phyloP scores from a whole-genome alignment of 2,797 vertebrate genomes.

The Parambassis ranga region DNA sequence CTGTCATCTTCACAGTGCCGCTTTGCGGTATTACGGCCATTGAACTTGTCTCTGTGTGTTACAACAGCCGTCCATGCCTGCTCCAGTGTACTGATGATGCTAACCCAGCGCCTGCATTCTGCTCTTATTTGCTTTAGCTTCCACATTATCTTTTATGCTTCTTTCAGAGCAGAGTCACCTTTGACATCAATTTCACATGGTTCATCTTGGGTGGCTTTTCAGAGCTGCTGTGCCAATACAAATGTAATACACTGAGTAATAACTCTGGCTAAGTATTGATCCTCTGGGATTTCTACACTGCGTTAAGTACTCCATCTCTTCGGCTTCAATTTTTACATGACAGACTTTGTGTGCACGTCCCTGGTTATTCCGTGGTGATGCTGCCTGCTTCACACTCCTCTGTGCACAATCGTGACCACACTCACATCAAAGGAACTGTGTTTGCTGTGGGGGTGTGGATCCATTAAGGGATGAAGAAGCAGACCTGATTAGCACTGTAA shows the following conservation, averaged over 20 bases:
- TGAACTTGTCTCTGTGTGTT: constrained; percentile 25
- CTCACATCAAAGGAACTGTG: constrained; percentile 20
- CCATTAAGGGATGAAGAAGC: constrained; percentile 27
- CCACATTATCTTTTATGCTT: constrained; percentile 53
- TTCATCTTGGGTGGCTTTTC: constrained; percentile 39
- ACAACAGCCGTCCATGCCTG: constrained; percentile 3
- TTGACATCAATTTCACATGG: constrained; percentile 68
- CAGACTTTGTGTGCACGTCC: constrained; percentile 14
- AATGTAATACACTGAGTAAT: constrained; percentile 63
- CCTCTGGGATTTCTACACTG: constrained; percentile 56
- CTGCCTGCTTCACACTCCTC: not conserved
- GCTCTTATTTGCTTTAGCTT: constrained; percentile 46
- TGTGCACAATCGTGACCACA: not conserved
- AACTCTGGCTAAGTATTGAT: constrained; percentile 67
- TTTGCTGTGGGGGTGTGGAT: constrained; percentile 17
- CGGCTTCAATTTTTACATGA: constrained; percentile 55
- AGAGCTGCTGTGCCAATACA: constrained; percentile 52
- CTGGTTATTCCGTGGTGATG: constrained; percentile 7
- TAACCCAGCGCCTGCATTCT: constrained; percentile 19
- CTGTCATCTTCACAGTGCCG: constrained; percentile 25
- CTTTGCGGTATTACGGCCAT: constrained; percentile 5
- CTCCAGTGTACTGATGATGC: constrained; percentile 3
- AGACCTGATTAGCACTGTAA: constrained; percentile 44
- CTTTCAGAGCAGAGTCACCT: constrained; percentile 52
- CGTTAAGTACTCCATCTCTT: constrained; percentile 59